Evolutionary conservation across 2,888 invertebrate genomes (phyloP).

Genomic region (Chrysolina haemoptera): DNA sequence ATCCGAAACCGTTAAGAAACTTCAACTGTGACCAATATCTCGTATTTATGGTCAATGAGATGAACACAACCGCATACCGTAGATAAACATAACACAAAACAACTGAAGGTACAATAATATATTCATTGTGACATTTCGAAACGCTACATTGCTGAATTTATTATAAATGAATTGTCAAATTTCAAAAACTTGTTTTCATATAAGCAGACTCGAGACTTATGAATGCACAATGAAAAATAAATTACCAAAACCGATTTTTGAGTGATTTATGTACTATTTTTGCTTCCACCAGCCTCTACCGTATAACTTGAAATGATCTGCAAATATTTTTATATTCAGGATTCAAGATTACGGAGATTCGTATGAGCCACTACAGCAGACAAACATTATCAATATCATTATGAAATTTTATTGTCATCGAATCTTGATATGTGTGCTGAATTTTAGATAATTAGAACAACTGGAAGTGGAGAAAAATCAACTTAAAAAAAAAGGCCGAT

Average conservation of each 20-base stretch:
- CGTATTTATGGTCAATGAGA: slow-evolving; percentile 43
- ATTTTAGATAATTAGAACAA: too few species aligned
- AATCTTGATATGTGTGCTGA: too few species aligned
- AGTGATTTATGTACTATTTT: slow-evolving; percentile 24
- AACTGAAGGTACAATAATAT: slow-evolving; percentile 50
- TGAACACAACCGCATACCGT: slow-evolving; percentile 42
- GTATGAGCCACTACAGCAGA: too few species aligned
- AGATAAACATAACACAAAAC: slow-evolving; percentile 49
- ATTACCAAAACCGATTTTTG: slow-evolving; percentile 23
- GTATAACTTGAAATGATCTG: not conserved
- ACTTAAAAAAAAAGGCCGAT: too few species aligned
- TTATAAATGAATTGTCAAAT: slow-evolving; percentile 52
- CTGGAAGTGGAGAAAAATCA: too few species aligned
- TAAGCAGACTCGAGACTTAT: slow-evolving; percentile 16
- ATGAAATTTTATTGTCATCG: too few species aligned
- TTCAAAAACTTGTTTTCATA: slow-evolving; percentile 42
- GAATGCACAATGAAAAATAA: slow-evolving; percentile 26
- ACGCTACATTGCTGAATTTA: slow-evolving; percentile 43
- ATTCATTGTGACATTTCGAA: slow-evolving; percentile 51
- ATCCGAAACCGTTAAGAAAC: not conserved
- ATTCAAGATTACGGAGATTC: too few species aligned
- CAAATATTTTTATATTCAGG: not conserved
- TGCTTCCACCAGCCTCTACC: not conserved
- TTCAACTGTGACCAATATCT: slow-evolving; percentile 43
- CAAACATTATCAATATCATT: too few species aligned